These are phyloP conservation scores for Cryptoprocta ferox DNA, from an alignment of 2,797 vertebrate genomes.

Conservation along the genomic window DNA sequence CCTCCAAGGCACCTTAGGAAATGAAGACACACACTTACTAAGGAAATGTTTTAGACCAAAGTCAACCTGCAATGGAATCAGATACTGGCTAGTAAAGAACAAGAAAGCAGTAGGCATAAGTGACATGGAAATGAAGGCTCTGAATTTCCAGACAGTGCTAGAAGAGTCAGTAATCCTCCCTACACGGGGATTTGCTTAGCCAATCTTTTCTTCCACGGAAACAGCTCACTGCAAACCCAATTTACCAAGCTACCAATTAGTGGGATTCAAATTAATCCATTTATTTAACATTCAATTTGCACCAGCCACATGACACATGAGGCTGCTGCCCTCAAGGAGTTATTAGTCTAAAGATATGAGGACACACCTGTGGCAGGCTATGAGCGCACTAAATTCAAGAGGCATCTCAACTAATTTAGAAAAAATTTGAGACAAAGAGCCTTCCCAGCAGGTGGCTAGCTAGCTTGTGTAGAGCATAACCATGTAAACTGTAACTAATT, in stretches of 20 bases:
- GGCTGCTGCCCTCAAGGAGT: not conserved
- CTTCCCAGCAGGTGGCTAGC: not conserved
- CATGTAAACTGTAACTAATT: not conserved
- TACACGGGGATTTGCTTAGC: not conserved
- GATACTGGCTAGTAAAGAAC: not conserved
- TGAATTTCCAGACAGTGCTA: not conserved
- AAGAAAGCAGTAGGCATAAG: not conserved
- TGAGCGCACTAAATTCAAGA: not conserved
- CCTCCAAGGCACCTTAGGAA: not conserved
- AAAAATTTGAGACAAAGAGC: not conserved
- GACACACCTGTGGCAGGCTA: not conserved
- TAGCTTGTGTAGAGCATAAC: not conserved
- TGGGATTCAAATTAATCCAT: constrained; percentile 11
- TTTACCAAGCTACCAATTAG: not conserved
- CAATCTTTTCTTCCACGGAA: not conserved
- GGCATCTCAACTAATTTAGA: not conserved
- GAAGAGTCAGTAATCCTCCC: not conserved
- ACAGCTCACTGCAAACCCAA: constrained; percentile 18
- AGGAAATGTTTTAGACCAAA: not conserved
- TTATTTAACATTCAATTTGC: constrained; percentile 5
- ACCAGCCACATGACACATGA: not conserved
- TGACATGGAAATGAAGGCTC: not conserved
- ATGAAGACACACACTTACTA: not conserved
- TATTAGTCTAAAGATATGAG: not conserved
- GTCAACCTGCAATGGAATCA: not conserved